These are phyloP conservation scores for Scrobipalpa costella DNA, from an alignment of 2,888 invertebrate species.

Conservation along the genomic window DNA sequence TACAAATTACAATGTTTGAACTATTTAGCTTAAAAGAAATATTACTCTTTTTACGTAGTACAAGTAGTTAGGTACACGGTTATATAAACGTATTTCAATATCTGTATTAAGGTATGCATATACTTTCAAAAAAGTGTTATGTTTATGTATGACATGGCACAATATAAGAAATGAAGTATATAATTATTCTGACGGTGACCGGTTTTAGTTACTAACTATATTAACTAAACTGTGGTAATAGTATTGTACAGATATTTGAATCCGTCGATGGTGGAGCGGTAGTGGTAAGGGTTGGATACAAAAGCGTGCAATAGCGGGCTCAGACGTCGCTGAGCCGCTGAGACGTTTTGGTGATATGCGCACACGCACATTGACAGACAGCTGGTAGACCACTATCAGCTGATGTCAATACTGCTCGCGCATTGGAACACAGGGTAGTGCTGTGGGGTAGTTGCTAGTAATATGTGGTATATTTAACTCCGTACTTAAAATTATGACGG, in stretches of 20 bases:
- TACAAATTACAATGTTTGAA: slow-evolving; percentile 4
- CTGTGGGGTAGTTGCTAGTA: not conserved
- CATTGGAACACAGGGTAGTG: not conserved
- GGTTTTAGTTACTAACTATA: not conserved
- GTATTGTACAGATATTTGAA: not conserved
- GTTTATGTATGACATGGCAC: slow-evolving; percentile 58
- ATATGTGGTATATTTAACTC: not conserved
- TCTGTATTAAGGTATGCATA: not conserved
- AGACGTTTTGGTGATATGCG: slow-evolving; percentile 60
- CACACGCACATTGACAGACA: slow-evolving; percentile 40
- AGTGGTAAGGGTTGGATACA: slow-evolving; percentile 34
- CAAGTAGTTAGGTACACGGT: not conserved
- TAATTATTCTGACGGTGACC: slow-evolving; percentile 23
- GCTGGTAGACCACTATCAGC: slow-evolving; percentile 46
- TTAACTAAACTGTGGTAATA: not conserved
- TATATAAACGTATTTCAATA: not conserved
- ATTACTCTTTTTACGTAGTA: slow-evolving; percentile 4
- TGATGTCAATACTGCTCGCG: slow-evolving; percentile 35
- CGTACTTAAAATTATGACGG: slow-evolving; percentile 4
- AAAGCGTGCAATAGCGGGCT: slow-evolving; percentile 75
- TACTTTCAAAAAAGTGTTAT: slow-evolving; percentile 15
- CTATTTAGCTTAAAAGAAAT: slow-evolving; percentile 10
- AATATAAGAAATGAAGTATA: slow-evolving; percentile 44
- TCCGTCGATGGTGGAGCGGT: no score
- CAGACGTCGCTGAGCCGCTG: slow-evolving; percentile 72